Evolutionary conservation across 2,888 invertebrate species (phyloP), one percentile per base, ranked within the genome.

Genomic region (Invenusta paracnida): DNA sequence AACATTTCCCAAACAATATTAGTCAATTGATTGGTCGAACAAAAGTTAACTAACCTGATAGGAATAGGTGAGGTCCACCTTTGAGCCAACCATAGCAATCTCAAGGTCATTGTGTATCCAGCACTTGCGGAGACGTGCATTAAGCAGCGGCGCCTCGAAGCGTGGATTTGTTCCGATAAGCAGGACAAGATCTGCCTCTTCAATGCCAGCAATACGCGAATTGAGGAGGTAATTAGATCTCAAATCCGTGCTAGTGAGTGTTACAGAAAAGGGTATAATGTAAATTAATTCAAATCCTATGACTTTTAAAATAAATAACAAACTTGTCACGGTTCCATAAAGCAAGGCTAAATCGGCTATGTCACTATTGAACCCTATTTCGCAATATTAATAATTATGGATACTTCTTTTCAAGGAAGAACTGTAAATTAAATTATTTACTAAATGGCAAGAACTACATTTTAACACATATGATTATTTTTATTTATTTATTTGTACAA

Each of bases 131-230:
- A 99, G 94, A 89, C 99, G 94, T 0, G 98, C 95, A 92, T 99
- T 99, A 87, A 99, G 93, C 30, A 99, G 93, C 0, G 99, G 98
- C 67, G 99, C 98, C 92, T 99, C 99, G 91, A 95, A 96, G 84
- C 99, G 94, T 0, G 97, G 96, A 93, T 99, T 99, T 0, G 97
- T 97, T 85, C 99, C 99, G 89, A 99, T 94, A 84, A 99, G 92
- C 0, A 99, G 92, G 27, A 99, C 94, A 86, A 95, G 93, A 92
- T 99, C 99, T 0, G 98, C 95, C 87, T 97, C 95, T 92, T 99
- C 99, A 30, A 98, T 93, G 81, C 94, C 95, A 81, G 94, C 94
- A 89, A 99, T 97, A 89, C 94, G 94, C 82, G 95, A 95, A 92
- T 99, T 99, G 87, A 98, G 93, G 83, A 98, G 92, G 91, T 99